Evolutionary conservation across 2,888 invertebrate species (phyloP), one percentile per base, ranked within the genome.

Genomic region (Laspeyria flexula): DNA sequence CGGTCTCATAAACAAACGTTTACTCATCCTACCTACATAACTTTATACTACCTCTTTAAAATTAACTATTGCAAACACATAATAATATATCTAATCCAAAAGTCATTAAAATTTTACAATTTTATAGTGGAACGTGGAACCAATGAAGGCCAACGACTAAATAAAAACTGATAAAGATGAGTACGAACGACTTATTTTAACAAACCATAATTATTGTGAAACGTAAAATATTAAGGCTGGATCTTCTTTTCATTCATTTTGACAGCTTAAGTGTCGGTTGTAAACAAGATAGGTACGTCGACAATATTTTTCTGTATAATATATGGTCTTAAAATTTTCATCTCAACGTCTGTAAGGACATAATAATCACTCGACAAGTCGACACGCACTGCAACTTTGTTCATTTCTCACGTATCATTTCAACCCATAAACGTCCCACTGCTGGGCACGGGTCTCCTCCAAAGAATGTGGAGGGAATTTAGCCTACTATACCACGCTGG

Each of bases 271-370:
- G 71, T 80, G 72, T 53, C 45, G 59, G 69, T 70, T 75, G 75
- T 77, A 76, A 80, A 71, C 73, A 65, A 70, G 58, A n/a, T n/a
- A n/a, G n/a, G 57, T 53, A 63, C 65, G 73, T 75, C 79, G 73
- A 78, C 79, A 77, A 77, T 81, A 74, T 76, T 78, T 81, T 74
- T 73, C 63, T 64, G 67, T 65, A 75, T 74, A 77, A 81, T 81
- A 75, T 68, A 67, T 59, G 47, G 58, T 66, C 71, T 81, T 76
- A 76, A 75, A 73, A 74, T 76, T 76, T 42, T 79, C 77, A 74
- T 79, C 74, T 73, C 71, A 61, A 60, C 59, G 68, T 70, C 64
- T 62, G 55, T 60, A 43, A 50, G 47, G 63, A 67, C 68, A 64
- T 78, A 77, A 79, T 78, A 68, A 75, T 71, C 65, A 72, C 73